Base-by-base conservation (phyloP, 2,113 vertebrate genomes). In the Heloderma charlesbogerti region DNA sequence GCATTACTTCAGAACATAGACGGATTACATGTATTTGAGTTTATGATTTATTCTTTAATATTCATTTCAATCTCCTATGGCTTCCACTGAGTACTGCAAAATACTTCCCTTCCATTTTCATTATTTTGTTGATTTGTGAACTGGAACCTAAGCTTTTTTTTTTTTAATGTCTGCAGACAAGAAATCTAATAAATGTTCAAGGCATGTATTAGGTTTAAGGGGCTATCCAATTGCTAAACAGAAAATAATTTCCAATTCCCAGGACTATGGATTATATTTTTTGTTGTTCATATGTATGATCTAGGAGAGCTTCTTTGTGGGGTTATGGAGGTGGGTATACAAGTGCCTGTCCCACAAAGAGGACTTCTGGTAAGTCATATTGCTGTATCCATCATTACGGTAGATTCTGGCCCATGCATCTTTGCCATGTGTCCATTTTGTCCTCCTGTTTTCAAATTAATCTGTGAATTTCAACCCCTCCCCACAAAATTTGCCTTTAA, bases 21-120 rank as follows among this genome's bases (percentile, higher is more conserved):
- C 94, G 90, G 87, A 95, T 91, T 94, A 96, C 20, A 15, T 66
- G 1, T 90, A 92, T 95, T 94, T 92, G 63, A 93, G 81, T 90
- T 94, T 74, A 51, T 89, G 85, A 84, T 72, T 94, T 71, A 90
- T 81, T 93, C 84, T 45, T 94, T 94, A 95, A 90, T 92, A 93
- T 86, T 84, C 48, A 83, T 31, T 93, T 45, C 86, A 96, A 89
- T 89, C 79, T 91, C 86, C 48, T 84, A 74, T 60, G 86, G n/a
- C 45, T 95, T 92, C 94, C 94, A 77, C 10, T 86, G n/a, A 93
- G 91, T 94, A 93, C 94, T 87, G 29, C 81, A 94, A 92, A 75
- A 89, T 89, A 51, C 22, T 95, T 94, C 48, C 82, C 63, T 91
- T 95, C 92, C 81, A 75, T 48, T 88, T 92, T 88, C 1, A 25